These are phyloP conservation scores for Drosophila pandora DNA, from an alignment of 1,140 invertebrate genomes.

Conservation along the genomic window DNA sequence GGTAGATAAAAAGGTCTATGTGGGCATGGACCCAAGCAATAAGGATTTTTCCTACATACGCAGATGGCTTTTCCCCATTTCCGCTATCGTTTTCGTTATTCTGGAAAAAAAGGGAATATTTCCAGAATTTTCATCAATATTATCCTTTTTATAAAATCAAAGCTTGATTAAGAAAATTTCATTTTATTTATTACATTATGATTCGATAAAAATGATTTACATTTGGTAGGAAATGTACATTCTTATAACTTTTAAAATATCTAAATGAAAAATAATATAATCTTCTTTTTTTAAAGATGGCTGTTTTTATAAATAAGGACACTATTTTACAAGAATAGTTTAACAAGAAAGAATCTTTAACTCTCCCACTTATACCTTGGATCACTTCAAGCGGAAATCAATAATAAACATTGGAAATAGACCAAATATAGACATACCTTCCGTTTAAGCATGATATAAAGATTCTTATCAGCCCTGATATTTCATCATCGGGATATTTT, in stretches of 20 bases:
- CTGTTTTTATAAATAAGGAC: too few species aligned
- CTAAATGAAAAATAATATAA: too few species aligned
- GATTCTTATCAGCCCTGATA: constrained; percentile 10
- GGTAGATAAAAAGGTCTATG: constrained; percentile 4
- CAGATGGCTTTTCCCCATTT: constrained; percentile 33
- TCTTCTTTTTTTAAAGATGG: too few species aligned
- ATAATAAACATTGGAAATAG: neutral
- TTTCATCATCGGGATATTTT: constrained; percentile 23
- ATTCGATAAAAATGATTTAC: too few species aligned
- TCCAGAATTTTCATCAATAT: neutral
- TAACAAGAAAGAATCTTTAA: neutral
- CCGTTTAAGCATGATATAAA: neutral
- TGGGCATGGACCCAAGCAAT: constrained; percentile 6
- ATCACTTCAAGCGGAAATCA: neutral
- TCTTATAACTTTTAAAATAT: too few species aligned
- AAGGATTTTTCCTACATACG: constrained; percentile 35
- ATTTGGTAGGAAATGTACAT: too few species aligned
- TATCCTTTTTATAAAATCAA: neutral
- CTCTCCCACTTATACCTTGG: too few species aligned
- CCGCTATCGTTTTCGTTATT: neutral
- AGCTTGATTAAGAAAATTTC: neutral
- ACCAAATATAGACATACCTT: neutral
- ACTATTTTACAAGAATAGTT: too few species aligned
- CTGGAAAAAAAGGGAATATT: neutral
- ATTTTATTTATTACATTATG: too few species aligned